Base-by-base conservation (phyloP, 1,140 invertebrate genomes). In the Onthophagus taurus region DNA sequence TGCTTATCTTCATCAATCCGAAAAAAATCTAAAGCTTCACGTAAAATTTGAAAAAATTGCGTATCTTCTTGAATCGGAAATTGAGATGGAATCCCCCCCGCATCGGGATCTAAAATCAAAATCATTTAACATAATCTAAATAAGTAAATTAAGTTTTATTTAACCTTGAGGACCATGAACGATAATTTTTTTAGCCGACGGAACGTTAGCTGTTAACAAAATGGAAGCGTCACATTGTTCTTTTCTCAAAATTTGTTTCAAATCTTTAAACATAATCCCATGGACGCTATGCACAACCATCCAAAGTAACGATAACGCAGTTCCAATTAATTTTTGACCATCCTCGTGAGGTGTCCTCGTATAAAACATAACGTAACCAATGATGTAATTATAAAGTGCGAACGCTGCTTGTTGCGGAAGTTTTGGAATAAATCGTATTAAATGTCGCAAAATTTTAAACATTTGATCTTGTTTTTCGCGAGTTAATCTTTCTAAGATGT, bases 321-420 rank as follows among this genome's bases (percentile, higher is more conserved):
- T 85, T 20, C 89, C 90, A 44, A 99, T 94, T 31, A 72, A 60
- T 54, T 90, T 86, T 57, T 96, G 89, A 2, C 89, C 89, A 21
- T 89, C 85, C 60, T 97, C 93, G 58, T 93, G 89, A 0, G 94
- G 90, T 7, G 90, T 84, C 39, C 97, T 68, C 1, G 97, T 93
- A 61, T 98, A 97, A 69, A 97, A 98, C 95, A 99, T 99, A 1
- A 99, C 87, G 60, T 97, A 99, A 12, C 97, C 97, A 58, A 99
- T 97, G 48, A 99, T 85, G 54, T 98, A 98, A 73, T 99, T 99
- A 64, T 98, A 97, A 0, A 99, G 65, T n/a, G 91, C 88, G 68
- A 97, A 97, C 1, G 96, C 96, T 4, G 95, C 94, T 67, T 99
- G 95, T 49, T 96, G 89, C 0, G 96, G 96, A 23, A 99, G 64